A percentile compares a stretch with the other conserved stretches of the same genome.
Evolutionary conservation across 2,113 vertebrate genomes (phyloP).

Genomic region (Ceyx margarethae): DNA sequence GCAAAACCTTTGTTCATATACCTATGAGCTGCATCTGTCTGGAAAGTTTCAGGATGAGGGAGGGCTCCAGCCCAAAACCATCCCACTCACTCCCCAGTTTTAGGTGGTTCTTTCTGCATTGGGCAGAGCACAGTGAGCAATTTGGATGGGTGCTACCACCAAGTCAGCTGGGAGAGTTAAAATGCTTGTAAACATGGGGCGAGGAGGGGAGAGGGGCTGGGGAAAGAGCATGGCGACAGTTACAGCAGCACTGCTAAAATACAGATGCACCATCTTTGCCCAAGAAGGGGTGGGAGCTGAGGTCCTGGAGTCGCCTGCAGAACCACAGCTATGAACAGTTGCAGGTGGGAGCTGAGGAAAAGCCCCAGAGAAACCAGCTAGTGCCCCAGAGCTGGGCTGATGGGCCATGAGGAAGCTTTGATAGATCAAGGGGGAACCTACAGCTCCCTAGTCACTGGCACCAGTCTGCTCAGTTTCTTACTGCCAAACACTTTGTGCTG

Average conservation of each 20-base stretch:
- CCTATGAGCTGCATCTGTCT: neutral
- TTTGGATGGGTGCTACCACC: too few relatives aligned
- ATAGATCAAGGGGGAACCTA: neutral
- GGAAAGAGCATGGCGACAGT: fast-evolving
- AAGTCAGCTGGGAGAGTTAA: neutral
- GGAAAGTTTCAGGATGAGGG: neutral
- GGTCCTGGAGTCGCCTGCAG: neutral
- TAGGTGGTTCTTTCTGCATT: neutral
- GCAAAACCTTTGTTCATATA: neutral
- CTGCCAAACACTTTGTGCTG: fast-evolving
- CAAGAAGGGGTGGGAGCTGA: neutral
- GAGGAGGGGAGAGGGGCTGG: neutral
- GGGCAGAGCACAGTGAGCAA: too few relatives aligned
- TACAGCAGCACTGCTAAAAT: neutral
- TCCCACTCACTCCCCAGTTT: fast-evolving
- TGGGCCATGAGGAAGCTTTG: neutral
- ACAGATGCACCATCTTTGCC: neutral
- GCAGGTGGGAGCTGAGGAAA: neutral
- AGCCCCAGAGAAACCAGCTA: neutral
- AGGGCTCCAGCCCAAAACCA: neutral
- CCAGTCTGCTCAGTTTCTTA: neutral
- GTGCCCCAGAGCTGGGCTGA: neutral
- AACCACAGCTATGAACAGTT: neutral
- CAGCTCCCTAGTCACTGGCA: neutral
- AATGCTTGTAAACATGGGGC: fast-evolving